Evolutionary conservation across 2,888 invertebrate genomes (phyloP), one percentile per base, ranked within the genome.

Genomic region (Digitonthophagus gazella): DNA sequence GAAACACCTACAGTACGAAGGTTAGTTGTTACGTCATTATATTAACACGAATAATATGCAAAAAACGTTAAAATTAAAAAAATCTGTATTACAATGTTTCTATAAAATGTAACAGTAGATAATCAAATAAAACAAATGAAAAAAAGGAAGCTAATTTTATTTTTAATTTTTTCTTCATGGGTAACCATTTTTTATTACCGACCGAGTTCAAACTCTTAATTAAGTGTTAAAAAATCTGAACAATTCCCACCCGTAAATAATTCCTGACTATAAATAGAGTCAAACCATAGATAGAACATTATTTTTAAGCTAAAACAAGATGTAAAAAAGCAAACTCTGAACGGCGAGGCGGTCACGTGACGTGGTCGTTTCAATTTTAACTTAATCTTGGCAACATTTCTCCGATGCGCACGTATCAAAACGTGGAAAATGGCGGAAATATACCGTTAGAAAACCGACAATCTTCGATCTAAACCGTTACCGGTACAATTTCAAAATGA

Each of bases 321-420:
- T 65, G 58, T 11, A 15, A 64, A 56, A 20, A 54, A n/a, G n/a
- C n/a, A n/a, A n/a, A n/a, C n/a, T n/a, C n/a, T n/a, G n/a, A n/a
- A n/a, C n/a, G 57, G 64, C n/a, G n/a, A 15, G 18, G 28, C 15
- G 18, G 58, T 67, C 69, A 69, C 69, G 69, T 69, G 69, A 18
- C 28, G 8, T 18, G 44, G 64, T 16, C 11, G 57, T 65, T 67
- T 57, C 69, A 69, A 69, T 69, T 69, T 69, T 69, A 69, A 69
- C 69, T 67, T 69, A 69, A 58, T 69, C 65, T 67, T 67, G 69
- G 69, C 69, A 67, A 64, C 66, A 64, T 67, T 67, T 63, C 64
- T 61, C 28, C 28, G 61, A 15, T 56, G 67, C 20, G 28, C 28
- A 58, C 28, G 61, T 64, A 22, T 56, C 22, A 69, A 28, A 65